A percentile compares a stretch with the other conserved stretches of the same genome.
Conservation (phyloP, 2,888 invertebrate species). For the Bruchidius siliquastri region DNA sequence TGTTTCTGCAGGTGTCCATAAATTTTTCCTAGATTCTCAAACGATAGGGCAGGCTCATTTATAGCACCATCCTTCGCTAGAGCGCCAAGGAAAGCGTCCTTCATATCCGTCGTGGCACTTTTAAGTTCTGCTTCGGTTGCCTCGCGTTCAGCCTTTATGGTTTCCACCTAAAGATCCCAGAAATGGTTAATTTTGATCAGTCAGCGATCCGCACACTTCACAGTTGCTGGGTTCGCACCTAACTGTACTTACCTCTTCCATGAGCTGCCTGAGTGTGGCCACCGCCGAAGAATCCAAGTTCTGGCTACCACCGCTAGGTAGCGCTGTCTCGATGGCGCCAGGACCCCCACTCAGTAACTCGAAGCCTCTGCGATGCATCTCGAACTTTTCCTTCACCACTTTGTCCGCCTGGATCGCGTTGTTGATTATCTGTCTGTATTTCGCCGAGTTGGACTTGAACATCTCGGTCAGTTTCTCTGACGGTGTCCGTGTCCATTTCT, state of each 20-base stretch:
- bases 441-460: constrained; percentile 81
- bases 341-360: constrained; percentile 74
- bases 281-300: constrained; percentile 57
- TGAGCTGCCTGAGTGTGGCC: constrained; percentile 64
- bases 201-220: too few relatives aligned
- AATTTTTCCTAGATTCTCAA: constrained; percentile 66
- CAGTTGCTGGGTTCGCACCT: too few relatives aligned
- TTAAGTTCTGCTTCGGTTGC: constrained; percentile 83
- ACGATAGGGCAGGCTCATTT: constrained; percentile 69
- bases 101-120: constrained; percentile 75
- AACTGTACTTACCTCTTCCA: constrained; percentile 71
- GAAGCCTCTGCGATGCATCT: constrained; percentile 71
- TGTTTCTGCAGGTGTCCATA: constrained; percentile 75
- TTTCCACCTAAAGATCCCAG: constrained; percentile 73
- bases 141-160: constrained; percentile 84
- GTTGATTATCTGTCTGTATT: constrained; percentile 88
- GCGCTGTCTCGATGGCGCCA: constrained; percentile 61
- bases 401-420: constrained; percentile 80
- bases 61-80: constrained; percentile 73
- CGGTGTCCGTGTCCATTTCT: constrained; percentile 86
- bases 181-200: too few relatives aligned
- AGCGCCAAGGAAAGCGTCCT: constrained; percentile 70
- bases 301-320: constrained; percentile 61
- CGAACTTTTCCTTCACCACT: constrained; percentile 83
- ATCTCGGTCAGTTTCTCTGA: constrained; percentile 86